These are phyloP conservation scores for Girardinus metallicus DNA, from an alignment of 2,797 vertebrate genomes.

Conservation along the genomic window DNA sequence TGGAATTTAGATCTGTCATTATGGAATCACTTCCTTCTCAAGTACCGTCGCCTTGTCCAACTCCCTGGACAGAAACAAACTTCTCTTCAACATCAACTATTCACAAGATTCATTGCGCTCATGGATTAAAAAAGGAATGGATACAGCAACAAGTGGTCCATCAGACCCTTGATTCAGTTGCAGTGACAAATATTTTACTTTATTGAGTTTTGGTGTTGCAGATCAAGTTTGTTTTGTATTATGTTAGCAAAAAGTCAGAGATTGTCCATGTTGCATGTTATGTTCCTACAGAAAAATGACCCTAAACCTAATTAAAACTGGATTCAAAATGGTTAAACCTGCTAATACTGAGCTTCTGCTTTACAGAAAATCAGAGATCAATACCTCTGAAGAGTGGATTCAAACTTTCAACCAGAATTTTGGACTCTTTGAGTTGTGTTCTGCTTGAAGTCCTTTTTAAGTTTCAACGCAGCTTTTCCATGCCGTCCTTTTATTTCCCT, in stretches of 20 bases:
- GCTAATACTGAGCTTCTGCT: not conserved
- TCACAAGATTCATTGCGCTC: not conserved
- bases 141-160: not conserved
- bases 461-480: not conserved
- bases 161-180: not conserved
- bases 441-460: not conserved
- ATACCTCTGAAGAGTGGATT: not conserved
- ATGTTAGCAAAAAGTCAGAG: no score
- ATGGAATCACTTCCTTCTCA: not conserved
- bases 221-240: not conserved
- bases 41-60: not conserved
- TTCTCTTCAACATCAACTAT: not conserved
- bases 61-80: not conserved
- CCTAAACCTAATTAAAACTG: not conserved
- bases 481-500: not conserved
- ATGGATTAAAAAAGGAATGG: not conserved
- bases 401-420: not conserved
- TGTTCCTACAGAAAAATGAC: not conserved
- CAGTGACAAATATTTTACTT: not conserved
- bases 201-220: not conserved
- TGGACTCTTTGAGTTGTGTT: not conserved
- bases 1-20: not conserved
- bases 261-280: no score
- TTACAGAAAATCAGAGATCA: not conserved
- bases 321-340: not conserved